Conservation (phyloP, 2,888 invertebrate species). For the Eupsilia transversa region DNA sequence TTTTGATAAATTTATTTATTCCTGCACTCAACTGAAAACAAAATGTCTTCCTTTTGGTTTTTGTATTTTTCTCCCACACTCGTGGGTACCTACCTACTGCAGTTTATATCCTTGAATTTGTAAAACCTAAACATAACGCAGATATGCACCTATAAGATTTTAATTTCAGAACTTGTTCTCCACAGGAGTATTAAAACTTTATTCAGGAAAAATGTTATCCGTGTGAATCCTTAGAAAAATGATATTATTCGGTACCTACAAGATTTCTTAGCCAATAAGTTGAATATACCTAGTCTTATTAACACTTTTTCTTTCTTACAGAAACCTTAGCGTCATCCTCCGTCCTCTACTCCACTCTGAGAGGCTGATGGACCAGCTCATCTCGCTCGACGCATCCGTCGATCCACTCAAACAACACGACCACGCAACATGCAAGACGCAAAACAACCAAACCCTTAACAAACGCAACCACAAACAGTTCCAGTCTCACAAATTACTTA, state of each 20-base stretch:
- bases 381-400: conserved; percentile 28
- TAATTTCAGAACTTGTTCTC: too few relatives aligned
- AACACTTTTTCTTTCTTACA: conserved; percentile 18
- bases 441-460: not conserved
- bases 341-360: not conserved
- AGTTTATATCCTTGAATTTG: too few relatives aligned
- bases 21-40: not conserved
- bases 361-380: not conserved
- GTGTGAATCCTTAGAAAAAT: too few relatives aligned
- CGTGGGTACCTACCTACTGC: too few relatives aligned
- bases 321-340: not conserved
- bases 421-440: conserved; percentile 32
- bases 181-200: too few relatives aligned
- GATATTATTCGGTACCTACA: too few relatives aligned
- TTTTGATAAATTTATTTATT: not conserved
- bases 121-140: too few relatives aligned
- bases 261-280: too few relatives aligned
- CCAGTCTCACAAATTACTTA: conserved; percentile 27
- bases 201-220: too few relatives aligned
- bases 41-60: not conserved
- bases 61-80: not conserved
- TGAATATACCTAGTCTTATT: too few relatives aligned
- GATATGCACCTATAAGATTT: too few relatives aligned
- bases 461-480: conserved; percentile 12
- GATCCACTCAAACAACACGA: conserved; percentile 32